Conservation (phyloP, 2,113 vertebrate genomes). For the Mormoops blainvillei region DNA sequence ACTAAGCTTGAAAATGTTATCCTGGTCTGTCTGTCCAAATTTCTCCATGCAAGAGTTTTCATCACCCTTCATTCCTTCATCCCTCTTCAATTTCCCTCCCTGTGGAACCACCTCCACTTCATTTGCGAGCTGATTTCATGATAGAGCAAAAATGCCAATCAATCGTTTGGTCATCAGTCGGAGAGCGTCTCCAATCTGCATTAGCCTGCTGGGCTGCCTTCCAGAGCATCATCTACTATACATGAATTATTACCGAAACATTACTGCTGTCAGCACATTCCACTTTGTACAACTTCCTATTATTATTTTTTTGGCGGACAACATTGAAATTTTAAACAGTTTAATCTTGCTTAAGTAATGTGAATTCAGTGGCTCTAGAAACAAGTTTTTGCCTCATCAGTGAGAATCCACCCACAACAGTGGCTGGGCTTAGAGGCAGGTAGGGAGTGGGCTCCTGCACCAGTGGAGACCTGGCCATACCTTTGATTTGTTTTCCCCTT, state of each 20-base stretch:
- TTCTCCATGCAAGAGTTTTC: background rate
- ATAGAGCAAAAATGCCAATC: constrained; percentile 69
- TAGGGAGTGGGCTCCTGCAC: background rate
- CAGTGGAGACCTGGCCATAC: background rate
- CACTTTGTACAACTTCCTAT: constrained; percentile 73
- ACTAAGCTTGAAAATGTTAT: background rate
- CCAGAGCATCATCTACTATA: constrained; percentile 73
- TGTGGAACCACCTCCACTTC: constrained; percentile 12
- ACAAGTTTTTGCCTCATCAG: constrained; percentile 64
- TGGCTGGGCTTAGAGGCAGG: background rate
- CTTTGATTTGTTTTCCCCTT: background rate
- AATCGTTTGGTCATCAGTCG: constrained; percentile 49
- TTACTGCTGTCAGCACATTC: constrained; percentile 81
- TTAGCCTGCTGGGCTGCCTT: constrained; percentile 74
- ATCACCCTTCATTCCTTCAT: background rate
- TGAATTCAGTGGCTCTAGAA: constrained; percentile 69
- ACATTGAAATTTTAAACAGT: constrained; percentile 80
- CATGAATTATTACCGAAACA: constrained; percentile 78
- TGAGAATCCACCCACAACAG: constrained; percentile 32
- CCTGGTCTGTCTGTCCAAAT: background rate
- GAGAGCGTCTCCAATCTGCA: constrained; percentile 66
- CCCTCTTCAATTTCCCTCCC: background rate
- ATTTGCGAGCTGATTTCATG: constrained; percentile 40
- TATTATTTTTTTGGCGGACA: constrained; percentile 77
- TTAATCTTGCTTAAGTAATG: constrained; percentile 72